These are phyloP conservation scores for Anaspis maculata DNA, from an alignment of 2,888 invertebrate species.

Conservation along the genomic window DNA sequence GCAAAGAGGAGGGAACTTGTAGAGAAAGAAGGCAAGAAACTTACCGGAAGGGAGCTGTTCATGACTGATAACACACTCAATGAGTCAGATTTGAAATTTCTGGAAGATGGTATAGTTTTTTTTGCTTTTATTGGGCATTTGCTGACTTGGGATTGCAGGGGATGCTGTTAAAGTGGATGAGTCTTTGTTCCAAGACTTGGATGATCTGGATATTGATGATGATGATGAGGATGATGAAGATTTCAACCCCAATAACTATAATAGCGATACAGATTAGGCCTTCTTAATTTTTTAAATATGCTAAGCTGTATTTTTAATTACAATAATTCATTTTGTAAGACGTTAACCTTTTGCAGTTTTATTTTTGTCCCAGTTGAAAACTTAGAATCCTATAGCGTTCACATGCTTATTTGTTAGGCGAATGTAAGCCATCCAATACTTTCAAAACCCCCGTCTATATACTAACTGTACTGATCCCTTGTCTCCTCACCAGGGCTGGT, in stretches of 20 bases:
- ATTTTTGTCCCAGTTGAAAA: too few species aligned
- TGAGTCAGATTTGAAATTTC: constrained; percentile 93
- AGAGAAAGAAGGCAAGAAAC: constrained; percentile 67
- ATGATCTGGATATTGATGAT: constrained; percentile 67
- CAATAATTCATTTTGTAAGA: too few species aligned
- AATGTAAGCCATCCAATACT: too few species aligned
- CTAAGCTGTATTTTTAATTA: too few species aligned
- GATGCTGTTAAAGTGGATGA: constrained; percentile 89
- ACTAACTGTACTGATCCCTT: too few species aligned
- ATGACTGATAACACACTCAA: constrained; percentile 86
- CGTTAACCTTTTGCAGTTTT: too few species aligned
- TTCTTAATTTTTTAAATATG: too few species aligned
- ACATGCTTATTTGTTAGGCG: too few species aligned
- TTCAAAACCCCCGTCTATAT: too few species aligned
- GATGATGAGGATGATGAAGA: constrained; percentile 58
- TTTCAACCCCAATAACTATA: constrained; percentile 49
- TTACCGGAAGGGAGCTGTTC: constrained; percentile 91
- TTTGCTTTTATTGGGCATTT: constrained; percentile 1
- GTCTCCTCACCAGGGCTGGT: too few species aligned
- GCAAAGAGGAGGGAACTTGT: constrained; percentile 62
- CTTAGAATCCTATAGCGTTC: too few species aligned
- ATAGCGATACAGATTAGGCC: too few species aligned
- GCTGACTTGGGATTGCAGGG: constrained; percentile 40
- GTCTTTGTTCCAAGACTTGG: constrained; percentile 83
- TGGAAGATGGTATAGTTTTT: constrained; percentile 70